Evolutionary conservation across 2,888 invertebrate genomes (phyloP).

Genomic region (Trichopria drosophilae): DNA sequence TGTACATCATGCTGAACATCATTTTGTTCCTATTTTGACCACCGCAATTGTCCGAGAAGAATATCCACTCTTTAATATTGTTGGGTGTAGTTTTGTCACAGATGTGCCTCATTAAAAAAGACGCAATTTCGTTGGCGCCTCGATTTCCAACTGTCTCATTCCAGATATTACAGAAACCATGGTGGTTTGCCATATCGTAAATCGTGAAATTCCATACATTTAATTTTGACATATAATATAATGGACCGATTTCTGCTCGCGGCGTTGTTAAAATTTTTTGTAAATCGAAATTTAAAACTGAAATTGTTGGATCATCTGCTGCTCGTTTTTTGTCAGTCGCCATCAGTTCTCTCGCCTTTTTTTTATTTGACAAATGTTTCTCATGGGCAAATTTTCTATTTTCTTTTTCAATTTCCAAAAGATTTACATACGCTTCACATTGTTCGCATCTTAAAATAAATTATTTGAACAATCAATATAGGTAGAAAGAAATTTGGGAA

Average conservation of each 20-base stretch:
- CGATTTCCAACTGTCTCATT: conserved; percentile 34
- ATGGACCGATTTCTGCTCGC: neutral
- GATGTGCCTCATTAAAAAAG: conserved; percentile 10
- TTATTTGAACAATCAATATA: too few relatives aligned
- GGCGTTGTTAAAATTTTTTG: conserved; percentile 10
- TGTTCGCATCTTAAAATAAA: too few relatives aligned
- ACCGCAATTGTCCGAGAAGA: neutral
- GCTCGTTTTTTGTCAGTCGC: too few relatives aligned
- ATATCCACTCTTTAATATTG: neutral
- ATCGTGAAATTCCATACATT: conserved; percentile 30
- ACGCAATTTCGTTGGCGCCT: conserved; percentile 35
- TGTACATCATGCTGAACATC: neutral
- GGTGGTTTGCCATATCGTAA: conserved; percentile 20
- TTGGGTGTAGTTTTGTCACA: neutral
- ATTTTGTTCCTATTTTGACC: conserved; percentile 2
- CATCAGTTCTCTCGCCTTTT: too few relatives aligned
- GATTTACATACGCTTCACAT: too few relatives aligned
- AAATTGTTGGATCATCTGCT: too few relatives aligned
- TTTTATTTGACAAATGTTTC: too few relatives aligned
- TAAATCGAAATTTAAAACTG: too few relatives aligned
- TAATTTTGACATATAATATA: conserved; percentile 28
- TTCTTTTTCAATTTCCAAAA: too few relatives aligned
- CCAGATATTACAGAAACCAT: conserved; percentile 37
- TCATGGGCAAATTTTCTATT: too few relatives aligned
- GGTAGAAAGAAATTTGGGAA: too few relatives aligned